Evolutionary conservation across 2,797 vertebrate species (phyloP).

Genomic region (Acanthurus lineatus): DNA sequence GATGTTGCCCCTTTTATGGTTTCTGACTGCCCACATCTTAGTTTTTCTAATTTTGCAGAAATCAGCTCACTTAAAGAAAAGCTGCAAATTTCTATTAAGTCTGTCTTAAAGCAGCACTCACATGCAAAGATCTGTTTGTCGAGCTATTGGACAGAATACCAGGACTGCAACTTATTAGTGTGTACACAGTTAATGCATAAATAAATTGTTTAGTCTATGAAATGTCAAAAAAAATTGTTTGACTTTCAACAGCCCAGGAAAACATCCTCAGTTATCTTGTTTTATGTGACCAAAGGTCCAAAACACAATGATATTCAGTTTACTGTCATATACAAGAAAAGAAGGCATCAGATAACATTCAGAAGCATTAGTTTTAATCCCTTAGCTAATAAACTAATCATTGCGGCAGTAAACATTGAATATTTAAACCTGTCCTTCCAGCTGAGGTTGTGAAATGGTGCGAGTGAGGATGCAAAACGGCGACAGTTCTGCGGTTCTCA

Average conservation of each 20-base stretch:
- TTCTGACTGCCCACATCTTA: not conserved
- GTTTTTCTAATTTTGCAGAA: not conserved
- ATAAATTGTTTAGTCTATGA: not conserved
- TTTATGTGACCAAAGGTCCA: not conserved
- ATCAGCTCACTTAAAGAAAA: not conserved
- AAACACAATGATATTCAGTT: not conserved
- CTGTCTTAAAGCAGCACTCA: not conserved
- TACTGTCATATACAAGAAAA: not conserved
- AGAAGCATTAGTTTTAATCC: not conserved
- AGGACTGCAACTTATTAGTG: not conserved
- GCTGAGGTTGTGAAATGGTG: slow-evolving; percentile 9
- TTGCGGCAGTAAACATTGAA: not conserved
- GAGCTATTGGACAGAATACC: not conserved
- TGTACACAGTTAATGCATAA: not conserved
- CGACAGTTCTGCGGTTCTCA: slow-evolving; percentile 50
- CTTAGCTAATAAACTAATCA: not conserved
- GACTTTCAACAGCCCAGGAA: not conserved
- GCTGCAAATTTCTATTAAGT: too few relatives aligned
- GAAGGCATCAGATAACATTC: too few relatives aligned
- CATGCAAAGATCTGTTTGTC: not conserved
- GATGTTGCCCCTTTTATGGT: not conserved
- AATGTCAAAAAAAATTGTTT: not conserved
- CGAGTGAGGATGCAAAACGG: slow-evolving; percentile 11
- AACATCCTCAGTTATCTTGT: not conserved
- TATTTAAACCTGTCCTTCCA: not conserved